These are phyloP conservation scores for Rhingia campestris DNA, from an alignment of 2,888 invertebrate genomes.

Conservation along the genomic window DNA sequence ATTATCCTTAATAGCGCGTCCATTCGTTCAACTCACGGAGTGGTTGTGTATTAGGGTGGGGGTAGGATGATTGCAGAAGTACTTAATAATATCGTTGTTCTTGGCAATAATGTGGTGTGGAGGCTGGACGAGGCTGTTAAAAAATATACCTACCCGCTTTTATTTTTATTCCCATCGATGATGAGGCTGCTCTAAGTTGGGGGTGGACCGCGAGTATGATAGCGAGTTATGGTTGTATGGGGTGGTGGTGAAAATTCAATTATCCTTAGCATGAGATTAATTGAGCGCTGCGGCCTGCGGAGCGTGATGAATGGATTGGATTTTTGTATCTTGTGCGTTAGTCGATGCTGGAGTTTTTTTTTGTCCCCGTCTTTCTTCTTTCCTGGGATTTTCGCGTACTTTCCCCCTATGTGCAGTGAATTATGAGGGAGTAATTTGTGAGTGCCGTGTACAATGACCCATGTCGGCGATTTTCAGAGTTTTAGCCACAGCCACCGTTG, in stretches of 20 bases:
- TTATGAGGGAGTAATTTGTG: conserved; percentile 65
- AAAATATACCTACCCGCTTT: conserved; percentile 55
- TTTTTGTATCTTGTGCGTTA: conserved; percentile 43
- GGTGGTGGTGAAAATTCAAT: conserved; percentile 71
- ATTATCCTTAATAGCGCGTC: conserved; percentile 74
- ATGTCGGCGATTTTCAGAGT: conserved; percentile 36
- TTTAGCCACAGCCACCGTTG: neutral
- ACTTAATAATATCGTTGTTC: conserved; percentile 68
- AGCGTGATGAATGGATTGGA: conserved; percentile 70
- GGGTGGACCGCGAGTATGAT: neutral
- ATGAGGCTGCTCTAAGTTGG: conserved; percentile 14
- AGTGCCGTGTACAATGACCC: conserved; percentile 66
- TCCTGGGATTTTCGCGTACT: conserved; percentile 10
- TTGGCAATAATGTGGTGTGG: conserved; percentile 21
- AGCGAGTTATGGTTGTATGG: neutral
- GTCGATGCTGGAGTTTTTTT: conserved; percentile 3
- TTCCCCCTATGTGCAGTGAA: conserved; percentile 41
- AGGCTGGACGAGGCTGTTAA: conserved; percentile 44
- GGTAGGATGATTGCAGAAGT: conserved; percentile 67
- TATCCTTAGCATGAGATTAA: conserved; percentile 73
- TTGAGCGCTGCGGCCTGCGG: conserved; percentile 66
- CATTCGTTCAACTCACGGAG: conserved; percentile 57
- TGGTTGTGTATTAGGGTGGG: neutral
- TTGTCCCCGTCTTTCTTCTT: conserved; percentile 5
- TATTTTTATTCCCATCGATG: conserved; percentile 72